These are phyloP conservation scores for Polydrusus tereticollis DNA, from an alignment of 2,888 invertebrate genomes.

Conservation along the genomic window DNA sequence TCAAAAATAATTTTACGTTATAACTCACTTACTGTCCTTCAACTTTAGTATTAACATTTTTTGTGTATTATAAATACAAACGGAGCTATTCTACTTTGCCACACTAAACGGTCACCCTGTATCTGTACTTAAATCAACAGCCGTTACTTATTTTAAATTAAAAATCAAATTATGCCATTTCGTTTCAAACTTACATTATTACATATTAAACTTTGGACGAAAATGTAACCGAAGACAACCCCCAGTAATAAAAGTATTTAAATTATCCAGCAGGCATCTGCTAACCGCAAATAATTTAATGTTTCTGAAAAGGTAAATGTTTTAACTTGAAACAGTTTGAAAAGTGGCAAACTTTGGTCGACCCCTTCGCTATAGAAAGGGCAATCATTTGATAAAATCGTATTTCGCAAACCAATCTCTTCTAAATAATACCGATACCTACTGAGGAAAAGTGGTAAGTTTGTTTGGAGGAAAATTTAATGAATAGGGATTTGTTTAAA, in stretches of 20 bases:
- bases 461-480: too few relatives aligned
- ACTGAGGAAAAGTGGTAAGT: too few relatives aligned
- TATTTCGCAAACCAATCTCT: too few relatives aligned
- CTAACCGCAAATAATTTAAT: conserved; percentile 1
- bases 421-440: too few relatives aligned
- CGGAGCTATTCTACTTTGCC: too few relatives aligned
- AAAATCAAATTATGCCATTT: background rate
- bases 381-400: background rate
- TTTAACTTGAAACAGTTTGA: background rate
- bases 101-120: background rate
- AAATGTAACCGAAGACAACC: background rate
- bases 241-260: background rate
- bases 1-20: too few relatives aligned
- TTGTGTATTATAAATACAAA: too few relatives aligned
- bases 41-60: too few relatives aligned
- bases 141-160: background rate
- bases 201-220: background rate
- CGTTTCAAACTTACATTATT: background rate
- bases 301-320: conserved; percentile 9
- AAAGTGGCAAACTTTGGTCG: background rate
- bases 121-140: background rate
- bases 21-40: too few relatives aligned
- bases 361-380: background rate
- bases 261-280: background rate
- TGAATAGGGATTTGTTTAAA: too few relatives aligned